These are phyloP conservation scores for Panopea generosa DNA, from an alignment of 2,888 invertebrate genomes.

Conservation along the genomic window DNA sequence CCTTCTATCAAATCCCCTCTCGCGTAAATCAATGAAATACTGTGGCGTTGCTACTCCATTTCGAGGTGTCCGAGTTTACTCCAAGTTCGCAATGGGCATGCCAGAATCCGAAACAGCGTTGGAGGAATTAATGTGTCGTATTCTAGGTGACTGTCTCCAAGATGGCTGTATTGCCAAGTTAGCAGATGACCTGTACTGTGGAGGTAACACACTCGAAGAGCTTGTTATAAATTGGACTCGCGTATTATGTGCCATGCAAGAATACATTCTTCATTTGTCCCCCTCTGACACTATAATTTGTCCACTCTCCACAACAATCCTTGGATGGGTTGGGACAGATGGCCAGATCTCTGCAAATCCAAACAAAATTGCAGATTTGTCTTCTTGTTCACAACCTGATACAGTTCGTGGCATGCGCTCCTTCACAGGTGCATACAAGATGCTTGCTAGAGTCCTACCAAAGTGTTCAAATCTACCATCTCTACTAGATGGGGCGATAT, in stretches of 20 bases:
- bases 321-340: constrained; percentile 59
- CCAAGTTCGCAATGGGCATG: constrained; percentile 66
- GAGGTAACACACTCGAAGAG: constrained; percentile 56
- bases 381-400: constrained; percentile 13
- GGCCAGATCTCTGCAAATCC: constrained; percentile 49
- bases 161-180: constrained; percentile 60
- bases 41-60: constrained; percentile 65
- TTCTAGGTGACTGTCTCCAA: constrained; percentile 55
- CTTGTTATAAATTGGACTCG: constrained; percentile 49
- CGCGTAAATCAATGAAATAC: constrained; percentile 49
- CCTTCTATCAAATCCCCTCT: constrained; percentile 67
- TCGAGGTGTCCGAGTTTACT: constrained; percentile 55
- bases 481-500: constrained; percentile 38
- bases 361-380: constrained; percentile 46
- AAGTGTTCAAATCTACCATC: constrained; percentile 17
- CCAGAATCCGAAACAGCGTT: constrained; percentile 64
- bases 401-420: too few species aligned
- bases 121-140: constrained; percentile 61
- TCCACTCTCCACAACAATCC: constrained; percentile 27
- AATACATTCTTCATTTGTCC: constrained; percentile 33
- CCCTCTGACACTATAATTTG: constrained; percentile 52
- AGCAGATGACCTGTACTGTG: constrained; percentile 67
- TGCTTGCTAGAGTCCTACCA: too few species aligned
- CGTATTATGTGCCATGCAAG: constrained; percentile 27
- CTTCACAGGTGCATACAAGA: too few species aligned